Conservation (phyloP, 2,888 invertebrate genomes). For the Biston betularia region DNA sequence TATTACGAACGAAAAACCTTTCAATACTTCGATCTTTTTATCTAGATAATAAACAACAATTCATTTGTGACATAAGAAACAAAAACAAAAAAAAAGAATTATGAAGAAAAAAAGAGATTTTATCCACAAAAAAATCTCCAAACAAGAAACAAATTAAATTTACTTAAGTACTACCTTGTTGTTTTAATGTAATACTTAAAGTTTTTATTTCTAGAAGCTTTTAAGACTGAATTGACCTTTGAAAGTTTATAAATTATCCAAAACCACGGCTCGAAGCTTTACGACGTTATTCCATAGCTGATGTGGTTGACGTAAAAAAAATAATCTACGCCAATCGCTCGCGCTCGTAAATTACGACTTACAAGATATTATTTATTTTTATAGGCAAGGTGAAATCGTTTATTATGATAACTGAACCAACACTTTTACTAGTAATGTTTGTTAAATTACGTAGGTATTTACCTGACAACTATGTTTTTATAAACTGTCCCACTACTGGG, state of each 20-base stretch:
- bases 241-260: conserved; percentile 11
- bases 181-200: not conserved
- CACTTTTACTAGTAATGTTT: too few relatives aligned
- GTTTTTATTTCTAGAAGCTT: conserved; percentile 7
- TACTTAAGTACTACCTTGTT: not conserved
- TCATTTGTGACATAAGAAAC: too few relatives aligned
- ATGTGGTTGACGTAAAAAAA: conserved; percentile 23
- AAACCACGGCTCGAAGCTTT: conserved; percentile 8
- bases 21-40: too few relatives aligned
- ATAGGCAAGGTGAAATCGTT: not conserved
- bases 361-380: conserved; percentile 27
- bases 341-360: conserved; percentile 12
- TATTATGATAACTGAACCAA: not conserved
- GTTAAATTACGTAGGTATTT: too few relatives aligned
- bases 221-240: conserved; percentile 3
- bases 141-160: not conserved
- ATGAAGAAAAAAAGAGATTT: too few relatives aligned
- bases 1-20: too few relatives aligned
- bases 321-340: conserved; percentile 20
- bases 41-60: too few relatives aligned
- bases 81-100: too few relatives aligned
- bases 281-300: conserved; percentile 12
- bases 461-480: not conserved
- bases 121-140: too few relatives aligned
- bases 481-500: not conserved